A percentile compares a stretch with the other conserved stretches of the same genome.
Evolutionary conservation across 2,888 invertebrate genomes (phyloP).

Genomic region (Spodoptera picta): DNA sequence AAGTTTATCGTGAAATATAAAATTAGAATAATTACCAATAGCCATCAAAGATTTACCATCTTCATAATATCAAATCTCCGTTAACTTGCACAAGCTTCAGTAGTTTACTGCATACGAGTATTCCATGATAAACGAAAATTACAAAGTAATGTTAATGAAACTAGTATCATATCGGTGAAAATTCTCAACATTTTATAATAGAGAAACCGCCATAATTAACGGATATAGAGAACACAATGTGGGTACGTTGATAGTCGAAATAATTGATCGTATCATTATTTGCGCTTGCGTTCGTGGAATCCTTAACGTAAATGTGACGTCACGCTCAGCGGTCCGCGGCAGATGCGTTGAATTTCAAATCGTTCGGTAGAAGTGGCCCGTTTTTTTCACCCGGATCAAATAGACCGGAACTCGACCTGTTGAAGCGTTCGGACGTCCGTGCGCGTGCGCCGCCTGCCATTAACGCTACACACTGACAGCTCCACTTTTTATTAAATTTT

Average conservation of each 20-base stretch:
- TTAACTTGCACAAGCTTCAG: conserved; percentile 23
- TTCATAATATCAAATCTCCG: conserved; percentile 14
- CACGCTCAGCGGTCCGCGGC: conserved; percentile 64
- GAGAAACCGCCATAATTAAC: conserved; percentile 54
- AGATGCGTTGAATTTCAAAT: conserved; percentile 73
- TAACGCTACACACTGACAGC: conserved; percentile 49
- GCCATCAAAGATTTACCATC: neutral
- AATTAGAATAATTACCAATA: too few relatives aligned
- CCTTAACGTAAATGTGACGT: conserved; percentile 66
- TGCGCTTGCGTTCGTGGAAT: conserved; percentile 54
- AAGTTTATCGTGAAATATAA: too few relatives aligned
- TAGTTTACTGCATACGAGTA: conserved; percentile 21
- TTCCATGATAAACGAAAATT: conserved; percentile 36
- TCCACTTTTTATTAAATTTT: neutral
- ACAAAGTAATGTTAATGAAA: conserved; percentile 53
- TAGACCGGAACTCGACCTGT: conserved; percentile 78
- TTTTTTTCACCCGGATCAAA: conserved; percentile 71
- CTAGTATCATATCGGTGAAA: conserved; percentile 57
- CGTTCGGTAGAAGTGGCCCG: conserved; percentile 61
- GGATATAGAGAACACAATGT: conserved; percentile 48
- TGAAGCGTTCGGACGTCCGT: conserved; percentile 71
- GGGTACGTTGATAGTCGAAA: conserved; percentile 45
- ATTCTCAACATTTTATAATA: conserved; percentile 53
- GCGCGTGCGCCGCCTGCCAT: conserved; percentile 47
- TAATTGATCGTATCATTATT: conserved; percentile 50